Conservation (phyloP, 2,888 invertebrate genomes). For the Rhaphigaster nebulosa region DNA sequence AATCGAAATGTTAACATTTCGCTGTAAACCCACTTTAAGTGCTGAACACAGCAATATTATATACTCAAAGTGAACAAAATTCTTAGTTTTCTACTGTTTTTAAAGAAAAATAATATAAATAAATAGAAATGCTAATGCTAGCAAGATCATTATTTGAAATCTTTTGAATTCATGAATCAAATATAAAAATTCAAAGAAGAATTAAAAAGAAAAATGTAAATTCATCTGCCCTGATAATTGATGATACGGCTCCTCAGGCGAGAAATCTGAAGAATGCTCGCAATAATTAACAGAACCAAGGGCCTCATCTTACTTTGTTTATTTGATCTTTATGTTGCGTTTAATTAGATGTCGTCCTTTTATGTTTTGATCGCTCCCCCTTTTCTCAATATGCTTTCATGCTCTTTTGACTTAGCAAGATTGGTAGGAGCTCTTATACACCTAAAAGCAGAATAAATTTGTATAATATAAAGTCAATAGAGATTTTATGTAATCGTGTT, state of each 20-base stretch:
- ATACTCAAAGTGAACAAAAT: too few relatives aligned
- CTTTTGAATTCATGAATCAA: too few relatives aligned
- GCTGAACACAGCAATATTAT: too few relatives aligned
- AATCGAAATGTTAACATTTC: too few relatives aligned
- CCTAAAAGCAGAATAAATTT: background rate
- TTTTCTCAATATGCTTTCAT: background rate
- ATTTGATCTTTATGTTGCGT: conserved; percentile 4
- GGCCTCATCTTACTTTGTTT: background rate
- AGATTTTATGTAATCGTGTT: background rate
- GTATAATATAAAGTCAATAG: background rate
- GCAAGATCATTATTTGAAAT: too few relatives aligned
- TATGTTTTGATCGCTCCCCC: background rate
- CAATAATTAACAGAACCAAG: background rate
- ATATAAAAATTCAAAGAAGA: background rate
- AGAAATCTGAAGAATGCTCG: background rate
- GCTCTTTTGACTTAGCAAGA: background rate
- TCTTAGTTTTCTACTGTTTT: too few relatives aligned
- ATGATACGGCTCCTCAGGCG: background rate
- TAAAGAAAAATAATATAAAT: too few relatives aligned
- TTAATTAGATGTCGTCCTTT: background rate
- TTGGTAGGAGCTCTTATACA: background rate
- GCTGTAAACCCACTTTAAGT: too few relatives aligned
- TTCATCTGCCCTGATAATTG: background rate
- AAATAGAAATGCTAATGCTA: too few relatives aligned
- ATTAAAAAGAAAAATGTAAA: background rate